phyloP scores from a whole-genome alignment of 1,140 invertebrate species.

The Potamilus streckersoni region DNA sequence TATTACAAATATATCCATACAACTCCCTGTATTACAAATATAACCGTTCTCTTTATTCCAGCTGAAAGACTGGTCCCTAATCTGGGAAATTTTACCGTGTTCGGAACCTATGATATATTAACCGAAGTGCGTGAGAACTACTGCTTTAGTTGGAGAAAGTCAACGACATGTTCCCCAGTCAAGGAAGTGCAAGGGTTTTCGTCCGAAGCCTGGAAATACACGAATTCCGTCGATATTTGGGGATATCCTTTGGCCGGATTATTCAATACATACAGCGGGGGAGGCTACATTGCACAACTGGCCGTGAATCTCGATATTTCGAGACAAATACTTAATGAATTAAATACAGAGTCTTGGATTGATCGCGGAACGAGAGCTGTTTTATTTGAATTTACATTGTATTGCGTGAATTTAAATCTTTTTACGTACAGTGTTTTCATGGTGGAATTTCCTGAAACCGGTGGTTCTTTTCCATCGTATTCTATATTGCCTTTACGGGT shows the following conservation, averaged over 20 bases:
- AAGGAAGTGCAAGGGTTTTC: constrained; percentile 33
- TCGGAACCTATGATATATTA: constrained; percentile 20
- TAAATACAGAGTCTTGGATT: constrained; percentile 68
- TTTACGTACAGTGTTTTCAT: constrained; percentile 47
- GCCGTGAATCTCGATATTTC: constrained; percentile 46
- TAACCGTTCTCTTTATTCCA: too few relatives aligned
- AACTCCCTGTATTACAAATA: too few relatives aligned
- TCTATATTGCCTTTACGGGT: constrained; percentile 52
- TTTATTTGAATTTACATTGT: constrained; percentile 71
- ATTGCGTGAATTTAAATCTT: constrained; percentile 66
- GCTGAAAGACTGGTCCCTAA: too few relatives aligned
- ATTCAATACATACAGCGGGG: constrained; percentile 46
- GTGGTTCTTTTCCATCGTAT: constrained; percentile 52
- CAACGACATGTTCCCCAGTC: constrained; percentile 27
- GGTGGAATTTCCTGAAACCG: constrained; percentile 70
- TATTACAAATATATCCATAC: too few relatives aligned
- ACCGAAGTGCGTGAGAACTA: constrained; percentile 36
- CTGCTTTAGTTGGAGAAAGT: constrained; percentile 42
- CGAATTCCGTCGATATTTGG: constrained; percentile 40
- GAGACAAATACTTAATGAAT: constrained; percentile 50
- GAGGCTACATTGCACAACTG: constrained; percentile 50
- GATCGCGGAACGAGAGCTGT: constrained; percentile 71
- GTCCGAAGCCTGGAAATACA: constrained; percentile 45
- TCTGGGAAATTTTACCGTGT: too few relatives aligned
- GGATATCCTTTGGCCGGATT: constrained; percentile 43